phyloP scores from a whole-genome alignment of 2,888 invertebrate species.

The Sinopyrophorus schimmeli region DNA sequence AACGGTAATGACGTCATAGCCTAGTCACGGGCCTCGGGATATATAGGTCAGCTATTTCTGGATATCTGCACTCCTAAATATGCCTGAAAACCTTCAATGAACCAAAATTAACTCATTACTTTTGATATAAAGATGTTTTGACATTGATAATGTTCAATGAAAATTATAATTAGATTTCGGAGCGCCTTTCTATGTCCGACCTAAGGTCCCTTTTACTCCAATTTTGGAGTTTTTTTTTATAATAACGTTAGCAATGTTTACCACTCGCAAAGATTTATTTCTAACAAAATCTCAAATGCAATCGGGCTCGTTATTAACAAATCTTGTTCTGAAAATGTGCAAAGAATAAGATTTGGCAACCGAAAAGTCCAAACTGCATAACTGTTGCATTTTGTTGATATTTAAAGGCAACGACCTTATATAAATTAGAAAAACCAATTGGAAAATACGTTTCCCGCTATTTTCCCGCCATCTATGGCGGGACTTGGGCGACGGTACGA shows the following conservation, averaged over 20 bases:
- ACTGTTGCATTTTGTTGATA: conserved; percentile 8
- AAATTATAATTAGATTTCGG: too few relatives aligned
- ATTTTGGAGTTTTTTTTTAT: too few relatives aligned
- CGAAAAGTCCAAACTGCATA: neutral
- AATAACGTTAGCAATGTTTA: too few relatives aligned
- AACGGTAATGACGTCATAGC: conserved; percentile 53
- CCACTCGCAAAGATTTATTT: too few relatives aligned
- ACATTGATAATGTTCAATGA: neutral
- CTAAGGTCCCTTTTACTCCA: too few relatives aligned
- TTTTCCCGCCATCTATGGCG: too few relatives aligned
- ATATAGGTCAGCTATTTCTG: conserved; percentile 51
- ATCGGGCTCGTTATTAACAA: too few relatives aligned
- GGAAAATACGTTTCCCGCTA: too few relatives aligned
- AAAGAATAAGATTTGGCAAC: neutral
- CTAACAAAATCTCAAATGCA: too few relatives aligned
- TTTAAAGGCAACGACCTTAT: conserved; percentile 1
- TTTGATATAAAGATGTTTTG: conserved; percentile 10
- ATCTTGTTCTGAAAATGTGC: too few relatives aligned
- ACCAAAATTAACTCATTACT: conserved; percentile 30
- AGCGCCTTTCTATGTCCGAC: too few relatives aligned
- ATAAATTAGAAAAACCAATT: conserved; percentile 4
- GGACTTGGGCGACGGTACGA: too few relatives aligned
- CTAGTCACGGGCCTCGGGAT: conserved; percentile 47
- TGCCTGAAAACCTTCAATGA: conserved; percentile 44
- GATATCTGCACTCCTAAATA: conserved; percentile 43